These are phyloP conservation scores for Phyllotreta cruciferae DNA, from an alignment of 2,888 invertebrate genomes.

Conservation along the genomic window DNA sequence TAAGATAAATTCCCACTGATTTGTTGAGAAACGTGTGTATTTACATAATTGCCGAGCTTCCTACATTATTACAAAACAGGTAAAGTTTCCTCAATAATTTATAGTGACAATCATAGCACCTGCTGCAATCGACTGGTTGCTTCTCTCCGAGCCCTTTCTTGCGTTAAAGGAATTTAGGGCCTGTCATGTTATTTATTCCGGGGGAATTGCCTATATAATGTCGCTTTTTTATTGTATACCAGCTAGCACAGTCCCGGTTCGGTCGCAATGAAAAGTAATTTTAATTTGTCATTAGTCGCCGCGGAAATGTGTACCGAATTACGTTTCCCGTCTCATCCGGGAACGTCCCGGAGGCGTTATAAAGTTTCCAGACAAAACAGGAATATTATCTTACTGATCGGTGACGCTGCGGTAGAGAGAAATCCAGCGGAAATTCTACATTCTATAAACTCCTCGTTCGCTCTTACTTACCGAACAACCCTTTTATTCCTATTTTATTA, in stretches of 20 bases:
- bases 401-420: conserved; percentile 24
- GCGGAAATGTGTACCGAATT: no score
- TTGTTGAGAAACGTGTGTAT: conserved; percentile 46
- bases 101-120: conserved; percentile 60
- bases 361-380: conserved; percentile 30
- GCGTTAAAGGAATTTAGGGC: conserved; percentile 38
- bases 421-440: conserved; percentile 28
- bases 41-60: conserved; percentile 56
- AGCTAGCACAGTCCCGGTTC: no score
- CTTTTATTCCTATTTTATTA: conserved; percentile 33
- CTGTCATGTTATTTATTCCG: conserved; percentile 31
- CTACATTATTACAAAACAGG: conserved; percentile 58
- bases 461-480: conserved; percentile 21
- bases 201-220: no score
- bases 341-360: conserved; percentile 20
- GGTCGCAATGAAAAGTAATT: no score
- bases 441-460: conserved; percentile 15
- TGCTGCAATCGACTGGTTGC: conserved; percentile 58
- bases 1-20: no score
- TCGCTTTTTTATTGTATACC: no score
- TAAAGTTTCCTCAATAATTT: conserved; percentile 60
- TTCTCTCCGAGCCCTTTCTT: conserved; percentile 44
- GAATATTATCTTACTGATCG: conserved; percentile 26
- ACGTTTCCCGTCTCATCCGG: conserved; percentile 3
- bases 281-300: no score